Evolutionary conservation across 2,888 invertebrate genomes (phyloP).

Genomic region (Drosophila macrothrix): DNA sequence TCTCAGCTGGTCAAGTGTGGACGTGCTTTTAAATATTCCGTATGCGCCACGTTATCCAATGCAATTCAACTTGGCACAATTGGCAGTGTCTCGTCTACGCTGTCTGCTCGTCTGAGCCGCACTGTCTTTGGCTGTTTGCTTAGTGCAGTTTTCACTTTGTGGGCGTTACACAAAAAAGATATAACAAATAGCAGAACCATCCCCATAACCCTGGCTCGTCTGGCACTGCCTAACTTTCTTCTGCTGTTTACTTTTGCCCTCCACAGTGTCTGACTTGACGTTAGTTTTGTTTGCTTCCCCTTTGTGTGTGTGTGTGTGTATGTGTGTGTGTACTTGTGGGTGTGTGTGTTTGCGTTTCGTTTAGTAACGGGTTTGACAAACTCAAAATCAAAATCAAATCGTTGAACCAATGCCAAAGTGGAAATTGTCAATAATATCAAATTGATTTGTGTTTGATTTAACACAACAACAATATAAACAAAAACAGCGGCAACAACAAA

Average conservation of each 20-base stretch:
- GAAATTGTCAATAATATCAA: constrained; percentile 84
- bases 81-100: constrained; percentile 51
- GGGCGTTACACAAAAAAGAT: constrained; percentile 43
- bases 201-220: background rate
- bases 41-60: constrained; percentile 70
- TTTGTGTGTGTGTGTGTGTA: constrained; percentile 21
- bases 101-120: constrained; percentile 21
- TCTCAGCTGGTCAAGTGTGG: constrained; percentile 67
- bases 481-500: constrained; percentile 21
- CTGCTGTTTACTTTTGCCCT: constrained; percentile 63
- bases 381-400: constrained; percentile 65
- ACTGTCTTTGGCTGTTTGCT: constrained; percentile 57
- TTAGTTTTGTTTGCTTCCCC: constrained; percentile 54
- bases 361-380: constrained; percentile 68
- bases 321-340: constrained; percentile 13
- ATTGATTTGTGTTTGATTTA: constrained; percentile 84
- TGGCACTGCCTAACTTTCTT: constrained; percentile 26
- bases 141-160: constrained; percentile 63
- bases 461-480: constrained; percentile 49
- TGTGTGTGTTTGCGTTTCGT: constrained; percentile 72
- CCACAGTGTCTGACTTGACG: constrained; percentile 49
- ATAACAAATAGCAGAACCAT: constrained; percentile 26
- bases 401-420: constrained; percentile 80
- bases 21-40: constrained; percentile 76
- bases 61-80: constrained; percentile 64